Percentiles rank a stretch among this genome's conserved stretches.
phyloP scores from a whole-genome alignment of 2,113 vertebrate species.

The Gorsachius goisagi region DNA sequence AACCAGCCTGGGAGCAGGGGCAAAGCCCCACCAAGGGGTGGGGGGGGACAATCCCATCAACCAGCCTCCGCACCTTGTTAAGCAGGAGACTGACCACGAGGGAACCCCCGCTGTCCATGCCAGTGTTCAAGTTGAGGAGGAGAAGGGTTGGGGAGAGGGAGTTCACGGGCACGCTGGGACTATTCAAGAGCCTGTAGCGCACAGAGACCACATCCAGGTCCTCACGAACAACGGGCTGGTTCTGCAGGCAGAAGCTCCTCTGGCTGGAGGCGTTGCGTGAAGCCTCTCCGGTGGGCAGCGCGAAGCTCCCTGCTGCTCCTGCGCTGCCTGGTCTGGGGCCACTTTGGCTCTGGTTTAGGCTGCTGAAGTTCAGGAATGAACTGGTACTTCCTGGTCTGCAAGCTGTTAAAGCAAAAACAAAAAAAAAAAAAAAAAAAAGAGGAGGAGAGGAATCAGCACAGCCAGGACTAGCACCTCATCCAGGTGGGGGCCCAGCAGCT shows the following conservation, averaged over 20 bases:
- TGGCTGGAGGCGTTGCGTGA: accelerated
- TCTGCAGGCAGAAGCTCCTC: constrained; percentile 75
- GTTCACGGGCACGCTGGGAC: constrained; percentile 70
- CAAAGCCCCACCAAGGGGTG: not conserved
- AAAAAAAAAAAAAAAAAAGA: too few relatives aligned
- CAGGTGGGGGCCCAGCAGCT: not conserved
- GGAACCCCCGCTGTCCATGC: constrained; percentile 85
- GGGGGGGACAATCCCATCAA: accelerated
- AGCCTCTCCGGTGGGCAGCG: not conserved
- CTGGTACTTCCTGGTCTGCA: constrained; percentile 61
- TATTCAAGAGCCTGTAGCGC: constrained; percentile 77
- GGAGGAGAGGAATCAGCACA: not conserved
- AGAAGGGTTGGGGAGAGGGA: constrained; percentile 77
- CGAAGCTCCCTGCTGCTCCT: not conserved
- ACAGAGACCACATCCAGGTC: constrained; percentile 87
- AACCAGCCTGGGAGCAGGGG: not conserved
- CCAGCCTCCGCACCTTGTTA: constrained; percentile 76
- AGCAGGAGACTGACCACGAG: constrained; percentile 82
- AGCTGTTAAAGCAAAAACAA: constrained; percentile 27
- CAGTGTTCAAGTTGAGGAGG: constrained; percentile 76
- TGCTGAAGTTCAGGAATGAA: constrained; percentile 37
- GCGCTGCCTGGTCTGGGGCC: not conserved
- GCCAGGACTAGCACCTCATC: not conserved
- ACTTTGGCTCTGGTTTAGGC: constrained; percentile 55
- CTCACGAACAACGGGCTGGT: constrained; percentile 80